phyloP scores from a whole-genome alignment of 2,888 invertebrate genomes.

The Caenorhabditis uteleia region DNA sequence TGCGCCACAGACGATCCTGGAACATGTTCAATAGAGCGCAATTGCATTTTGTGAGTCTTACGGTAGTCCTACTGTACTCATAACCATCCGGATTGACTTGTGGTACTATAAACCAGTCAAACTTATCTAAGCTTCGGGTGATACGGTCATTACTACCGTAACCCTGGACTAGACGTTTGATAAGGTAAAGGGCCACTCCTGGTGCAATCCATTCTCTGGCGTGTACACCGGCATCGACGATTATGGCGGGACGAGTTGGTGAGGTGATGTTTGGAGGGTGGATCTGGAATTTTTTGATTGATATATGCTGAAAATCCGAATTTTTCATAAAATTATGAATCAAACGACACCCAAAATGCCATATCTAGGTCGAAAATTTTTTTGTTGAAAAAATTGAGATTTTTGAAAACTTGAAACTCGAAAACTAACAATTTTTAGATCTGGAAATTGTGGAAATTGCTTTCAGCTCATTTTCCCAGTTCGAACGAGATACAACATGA shows the following conservation, averaged over 20 bases:
- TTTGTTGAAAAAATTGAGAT: background rate
- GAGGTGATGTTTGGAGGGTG: slow-evolving; percentile 19
- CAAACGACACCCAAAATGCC: too few species aligned
- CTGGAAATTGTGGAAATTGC: too few species aligned
- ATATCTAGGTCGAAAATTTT: background rate
- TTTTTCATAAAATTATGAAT: too few species aligned
- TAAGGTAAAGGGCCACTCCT: slow-evolving; percentile 61
- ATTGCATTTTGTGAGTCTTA: slow-evolving; percentile 5
- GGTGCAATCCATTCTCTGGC: slow-evolving; percentile 68
- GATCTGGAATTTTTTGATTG: slow-evolving; percentile 15
- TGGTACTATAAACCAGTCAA: slow-evolving; percentile 67
- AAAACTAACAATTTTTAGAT: too few species aligned
- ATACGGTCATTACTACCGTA: slow-evolving; percentile 50
- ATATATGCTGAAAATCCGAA: background rate
- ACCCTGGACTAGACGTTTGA: slow-evolving; percentile 53
- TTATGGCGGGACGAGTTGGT: slow-evolving; percentile 57
- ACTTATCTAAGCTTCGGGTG: slow-evolving; percentile 53
- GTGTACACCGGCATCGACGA: slow-evolving; percentile 67
- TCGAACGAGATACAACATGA: too few species aligned
- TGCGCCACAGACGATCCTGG: slow-evolving; percentile 68
- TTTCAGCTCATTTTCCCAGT: too few species aligned
- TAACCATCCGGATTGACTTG: slow-evolving; percentile 68
- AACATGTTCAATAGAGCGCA: background rate
- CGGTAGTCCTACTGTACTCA: slow-evolving; percentile 58
- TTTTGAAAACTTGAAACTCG: too few species aligned